Base-by-base conservation (phyloP, 2,113 vertebrate genomes). In the Lota lota region DNA sequence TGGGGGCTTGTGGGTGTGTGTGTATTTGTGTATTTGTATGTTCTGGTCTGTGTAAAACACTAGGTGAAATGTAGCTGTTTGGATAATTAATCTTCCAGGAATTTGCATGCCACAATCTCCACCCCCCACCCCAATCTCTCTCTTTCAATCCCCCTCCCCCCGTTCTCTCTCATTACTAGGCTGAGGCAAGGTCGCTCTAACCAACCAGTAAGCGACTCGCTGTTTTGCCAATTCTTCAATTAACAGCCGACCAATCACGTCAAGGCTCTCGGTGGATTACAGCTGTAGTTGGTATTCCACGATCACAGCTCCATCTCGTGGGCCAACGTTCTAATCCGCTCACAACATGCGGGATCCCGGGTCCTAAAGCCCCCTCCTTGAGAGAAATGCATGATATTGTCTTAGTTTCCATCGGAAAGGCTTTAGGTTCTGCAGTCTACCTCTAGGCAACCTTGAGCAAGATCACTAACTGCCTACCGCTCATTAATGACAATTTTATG, bases 51-150 rank as follows among this genome's bases (percentile, higher is more conserved):
- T 72, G 54, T 73, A 74, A 78, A 71, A 69, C 68, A 63, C 64
- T 15, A 47, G 66, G 64, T 78, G 17, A 77, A 22, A 18, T 70
- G 21, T 17, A 63, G 2, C 64, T 75, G 61, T 71, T 73, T 24
- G 51, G 16, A 4, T 84, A 83, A 85, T 87, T 85, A 83, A 79
- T 79, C 53, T 56, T 79, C 21, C 0, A 78, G 80, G 75, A 70
- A 67, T 81, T 78, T 72, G 50, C 64, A 20, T 15, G 22, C 0
- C 33, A 2, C 68, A 73, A 81, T 69, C 40, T 6, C 40, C 40
- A 1, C 40, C 40, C 28, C 40, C 40, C 40, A 2, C 7, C 40
- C 40, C 40, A 5, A 5, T 64, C 51, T 7, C 22, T 53, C 21
- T 53, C 12, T 2, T 0, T 17, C 20, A 1, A 15, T 12, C 36